Conservation (phyloP, 2,797 vertebrate species). For the Esox masquinongy region DNA sequence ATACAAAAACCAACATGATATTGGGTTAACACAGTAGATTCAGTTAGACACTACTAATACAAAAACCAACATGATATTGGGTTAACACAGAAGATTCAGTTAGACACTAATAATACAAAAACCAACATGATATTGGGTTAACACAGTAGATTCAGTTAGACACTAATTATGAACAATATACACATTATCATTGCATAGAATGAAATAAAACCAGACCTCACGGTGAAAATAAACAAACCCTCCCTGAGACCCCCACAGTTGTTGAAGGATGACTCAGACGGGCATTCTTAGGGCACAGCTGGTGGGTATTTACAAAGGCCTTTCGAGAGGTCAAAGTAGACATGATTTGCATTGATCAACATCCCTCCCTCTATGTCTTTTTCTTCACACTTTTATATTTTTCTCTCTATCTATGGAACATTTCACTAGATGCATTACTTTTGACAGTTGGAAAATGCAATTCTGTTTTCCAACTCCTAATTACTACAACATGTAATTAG, state of each 20-base stretch:
- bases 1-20: slow-evolving; percentile 13
- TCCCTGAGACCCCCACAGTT: slow-evolving; percentile 32
- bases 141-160: neutral
- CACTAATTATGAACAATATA: slow-evolving; percentile 19
- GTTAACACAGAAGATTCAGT: neutral
- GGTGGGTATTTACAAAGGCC: slow-evolving; percentile 63
- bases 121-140: slow-evolving; percentile 15
- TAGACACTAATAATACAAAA: no score
- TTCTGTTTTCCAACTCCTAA: no score
- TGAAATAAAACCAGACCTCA: neutral
- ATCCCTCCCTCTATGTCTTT: slow-evolving; percentile 18
- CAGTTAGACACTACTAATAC: slow-evolving; percentile 13
- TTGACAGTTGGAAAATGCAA: neutral
- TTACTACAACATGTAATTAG: neutral
- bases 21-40: neutral
- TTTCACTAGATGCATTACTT: neutral
- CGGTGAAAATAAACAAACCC: slow-evolving; percentile 20
- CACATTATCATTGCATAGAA: slow-evolving; percentile 15
- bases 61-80: slow-evolving; percentile 14
- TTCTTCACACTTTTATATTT: slow-evolving; percentile 19
- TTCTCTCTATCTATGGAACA: neutral
- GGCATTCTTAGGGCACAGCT: slow-evolving; percentile 59
- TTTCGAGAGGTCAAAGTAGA: slow-evolving; percentile 48
- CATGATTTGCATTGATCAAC: slow-evolving; percentile 51
- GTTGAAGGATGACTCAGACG: slow-evolving; percentile 65